phyloP scores from a whole-genome alignment of 1,140 invertebrate species.

The Bombus pascuorum region DNA sequence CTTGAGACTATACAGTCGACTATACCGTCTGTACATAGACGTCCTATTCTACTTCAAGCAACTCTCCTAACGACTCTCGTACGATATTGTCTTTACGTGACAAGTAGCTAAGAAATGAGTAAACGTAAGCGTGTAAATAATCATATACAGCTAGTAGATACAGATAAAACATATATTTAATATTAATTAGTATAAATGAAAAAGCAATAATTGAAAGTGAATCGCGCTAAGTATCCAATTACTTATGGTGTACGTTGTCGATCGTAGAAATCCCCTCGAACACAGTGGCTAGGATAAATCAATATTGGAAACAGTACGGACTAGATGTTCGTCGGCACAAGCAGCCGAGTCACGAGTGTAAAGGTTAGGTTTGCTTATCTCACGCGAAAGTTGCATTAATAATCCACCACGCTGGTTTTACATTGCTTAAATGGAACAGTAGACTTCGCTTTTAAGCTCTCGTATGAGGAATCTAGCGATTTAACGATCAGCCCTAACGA shows the following conservation, averaged over 20 bases:
- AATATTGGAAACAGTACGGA: conserved; percentile 24
- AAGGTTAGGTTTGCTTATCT: conserved; percentile 51
- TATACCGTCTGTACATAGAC: background rate
- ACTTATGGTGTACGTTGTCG: no score
- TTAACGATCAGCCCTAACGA: conserved; percentile 28
- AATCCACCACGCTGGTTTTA: conserved; percentile 13
- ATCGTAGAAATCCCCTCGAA: background rate
- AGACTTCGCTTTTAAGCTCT: conserved; percentile 5
- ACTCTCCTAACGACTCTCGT: background rate
- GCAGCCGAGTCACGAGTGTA: conserved; percentile 27
- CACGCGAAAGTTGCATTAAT: conserved; percentile 53
- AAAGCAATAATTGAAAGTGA: no score
- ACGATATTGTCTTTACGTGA: background rate
- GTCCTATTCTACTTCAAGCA: conserved; percentile 5
- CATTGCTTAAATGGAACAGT: conserved; percentile 27
- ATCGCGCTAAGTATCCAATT: no score
- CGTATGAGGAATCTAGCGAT: conserved; percentile 13
- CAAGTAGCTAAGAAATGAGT: background rate
- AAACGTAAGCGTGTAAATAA: background rate
- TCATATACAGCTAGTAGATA: background rate
- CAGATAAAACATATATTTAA: no score
- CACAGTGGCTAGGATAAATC: conserved; percentile 14
- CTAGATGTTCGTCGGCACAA: conserved; percentile 14
- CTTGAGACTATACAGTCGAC: background rate
- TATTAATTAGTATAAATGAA: no score